Base-by-base conservation (phyloP, 2,888 invertebrate species). In the Notodonta ziczac region DNA sequence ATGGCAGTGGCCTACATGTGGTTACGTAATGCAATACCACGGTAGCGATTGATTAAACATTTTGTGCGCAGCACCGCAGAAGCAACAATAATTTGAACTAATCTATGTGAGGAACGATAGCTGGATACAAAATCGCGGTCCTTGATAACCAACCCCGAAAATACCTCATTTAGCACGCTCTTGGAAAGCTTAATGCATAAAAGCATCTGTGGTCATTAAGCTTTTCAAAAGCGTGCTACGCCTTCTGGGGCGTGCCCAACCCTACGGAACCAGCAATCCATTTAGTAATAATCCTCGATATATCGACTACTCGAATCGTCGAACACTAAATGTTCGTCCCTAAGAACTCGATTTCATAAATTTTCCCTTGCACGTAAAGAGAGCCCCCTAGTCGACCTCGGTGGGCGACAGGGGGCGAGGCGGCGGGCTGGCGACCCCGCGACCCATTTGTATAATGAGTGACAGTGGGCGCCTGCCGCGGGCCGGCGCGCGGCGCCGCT, bases 361-460 rank as follows among this genome's bases (percentile, higher is more conserved):
- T 44, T 42, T 56, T 44, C 56, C 52, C 56, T 56, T 56, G 12
- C 56, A 13, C 39, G 53, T 52, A 58, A 58, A 42, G 55, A 55
- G 44, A 24, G 55, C 56, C 12, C 44, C 44, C 40, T 6, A 44
- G 40, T 44, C 44, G 44, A 10, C 13, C 44, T 14, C 56, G 42
- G 56, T 50, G 48, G 14, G 35, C 9, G 42, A 55, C 39, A 50
- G 48, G 57, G 24, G 50, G 39, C 8, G 35, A 16, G n/a, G 55
- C n/a, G 56, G 56, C 56, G 63, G 16, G 60, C 57, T 46, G 52
- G 67, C 72, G 68, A 62, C 76, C 72, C 71, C 73, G 76, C 86
- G 85, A 81, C 85, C 86, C 81, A 87, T 86, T 90, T 90, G 85
- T 89, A 89, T 90, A 87, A 86, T 87, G 83, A 87, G 85, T 70